A percentile compares a stretch with the other conserved stretches of the same genome.
phyloP scores from a whole-genome alignment of 92 coral and sea anemone genomes.

The Montipora capitata region DNA sequence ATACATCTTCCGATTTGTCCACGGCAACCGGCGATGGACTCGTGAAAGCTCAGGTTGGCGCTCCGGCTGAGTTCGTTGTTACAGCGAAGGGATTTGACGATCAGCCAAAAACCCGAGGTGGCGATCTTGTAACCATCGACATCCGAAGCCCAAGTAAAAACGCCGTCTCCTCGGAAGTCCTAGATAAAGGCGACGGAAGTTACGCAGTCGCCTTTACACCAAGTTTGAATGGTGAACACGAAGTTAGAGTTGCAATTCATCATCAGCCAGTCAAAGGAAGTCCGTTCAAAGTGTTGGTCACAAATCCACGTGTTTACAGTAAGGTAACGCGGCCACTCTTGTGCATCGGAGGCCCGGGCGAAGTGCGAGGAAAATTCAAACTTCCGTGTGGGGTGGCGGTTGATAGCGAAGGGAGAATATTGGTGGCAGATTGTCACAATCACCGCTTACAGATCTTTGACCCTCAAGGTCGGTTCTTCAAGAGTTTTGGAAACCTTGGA shows the following conservation, averaged over 20 bases:
- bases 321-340: slow-evolving; percentile 79
- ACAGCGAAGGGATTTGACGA: slow-evolving; percentile 80
- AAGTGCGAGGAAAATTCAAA: slow-evolving; percentile 79
- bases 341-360: slow-evolving; percentile 84
- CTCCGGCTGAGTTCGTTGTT: slow-evolving; percentile 81
- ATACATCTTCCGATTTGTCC: slow-evolving; percentile 83
- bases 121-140: slow-evolving; percentile 85
- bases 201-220: slow-evolving; percentile 87
- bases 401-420: slow-evolving; percentile 81
- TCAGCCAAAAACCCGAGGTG: slow-evolving; percentile 84
- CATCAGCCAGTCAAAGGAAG: slow-evolving; percentile 88
- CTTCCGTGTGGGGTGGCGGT: slow-evolving; percentile 98
- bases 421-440: slow-evolving; percentile 96
- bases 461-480: slow-evolving; percentile 81
- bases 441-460: slow-evolving; percentile 93
- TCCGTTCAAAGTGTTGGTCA: slow-evolving; percentile 81
- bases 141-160: slow-evolving; percentile 79
- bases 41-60: slow-evolving; percentile 84
- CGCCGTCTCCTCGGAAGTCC: slow-evolving; percentile 61
- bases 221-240: slow-evolving; percentile 82
- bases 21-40: slow-evolving; percentile 94
- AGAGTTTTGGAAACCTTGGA: slow-evolving; percentile 91
- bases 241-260: slow-evolving; percentile 83
- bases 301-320: slow-evolving; percentile 90
- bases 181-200: slow-evolving; percentile 89